Conservation (phyloP, 2,113 vertebrate genomes). For the Patagioenas fasciata region DNA sequence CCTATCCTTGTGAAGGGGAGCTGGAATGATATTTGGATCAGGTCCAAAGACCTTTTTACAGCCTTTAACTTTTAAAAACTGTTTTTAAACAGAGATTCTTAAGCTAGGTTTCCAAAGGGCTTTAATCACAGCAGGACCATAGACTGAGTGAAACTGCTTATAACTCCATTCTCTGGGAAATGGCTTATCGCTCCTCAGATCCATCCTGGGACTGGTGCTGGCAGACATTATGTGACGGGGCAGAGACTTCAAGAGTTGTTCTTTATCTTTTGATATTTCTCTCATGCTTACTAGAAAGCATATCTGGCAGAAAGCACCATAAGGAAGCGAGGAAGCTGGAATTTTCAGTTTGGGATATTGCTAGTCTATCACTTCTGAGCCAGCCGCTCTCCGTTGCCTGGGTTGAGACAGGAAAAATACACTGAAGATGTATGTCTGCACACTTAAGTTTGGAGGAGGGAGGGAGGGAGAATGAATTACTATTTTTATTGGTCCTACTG, state of each 20-base stretch:
- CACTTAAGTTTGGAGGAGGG: neutral
- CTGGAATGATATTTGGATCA: accelerated
- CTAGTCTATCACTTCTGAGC: neutral
- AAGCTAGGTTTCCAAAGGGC: neutral
- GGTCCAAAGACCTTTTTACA: accelerated
- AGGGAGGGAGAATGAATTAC: neutral
- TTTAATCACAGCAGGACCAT: neutral
- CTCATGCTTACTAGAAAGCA: neutral
- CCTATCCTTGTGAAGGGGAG: neutral
- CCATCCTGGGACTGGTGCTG: neutral
- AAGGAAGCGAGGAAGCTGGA: neutral
- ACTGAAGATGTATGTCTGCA: neutral
- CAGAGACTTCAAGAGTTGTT: neutral
- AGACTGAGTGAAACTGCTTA: neutral
- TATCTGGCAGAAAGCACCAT: neutral
- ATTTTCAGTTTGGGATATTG: neutral
- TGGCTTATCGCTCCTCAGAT: neutral
- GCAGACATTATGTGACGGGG: neutral
- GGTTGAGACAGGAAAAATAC: neutral
- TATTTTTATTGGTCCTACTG: neutral
- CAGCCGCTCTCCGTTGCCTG: neutral
- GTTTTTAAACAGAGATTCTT: neutral
- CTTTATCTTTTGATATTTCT: neutral
- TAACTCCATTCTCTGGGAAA: neutral
- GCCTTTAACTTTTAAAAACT: neutral